phyloP scores from a whole-genome alignment of 2,113 vertebrate genomes.

The Upupa epops region DNA sequence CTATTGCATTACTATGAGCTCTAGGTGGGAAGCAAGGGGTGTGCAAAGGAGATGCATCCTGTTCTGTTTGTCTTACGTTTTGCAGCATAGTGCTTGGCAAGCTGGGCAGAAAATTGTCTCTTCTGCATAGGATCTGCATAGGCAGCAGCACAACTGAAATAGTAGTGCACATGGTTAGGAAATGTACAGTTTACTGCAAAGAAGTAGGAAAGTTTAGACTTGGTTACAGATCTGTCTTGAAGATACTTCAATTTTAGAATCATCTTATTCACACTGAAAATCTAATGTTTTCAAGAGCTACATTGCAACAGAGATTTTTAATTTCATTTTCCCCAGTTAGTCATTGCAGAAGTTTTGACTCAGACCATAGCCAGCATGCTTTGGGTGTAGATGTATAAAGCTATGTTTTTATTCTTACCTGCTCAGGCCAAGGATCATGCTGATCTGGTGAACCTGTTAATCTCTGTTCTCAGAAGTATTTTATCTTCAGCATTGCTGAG shows the following conservation, averaged over 20 bases:
- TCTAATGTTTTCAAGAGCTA: neutral
- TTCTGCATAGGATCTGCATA: neutral
- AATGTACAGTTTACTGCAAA: neutral
- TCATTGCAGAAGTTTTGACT: neutral
- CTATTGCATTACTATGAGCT: neutral
- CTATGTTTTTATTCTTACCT: neutral
- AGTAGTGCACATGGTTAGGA: neutral
- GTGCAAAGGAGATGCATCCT: neutral
- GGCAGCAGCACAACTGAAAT: neutral
- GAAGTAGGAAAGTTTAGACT: neutral
- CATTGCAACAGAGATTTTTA: neutral
- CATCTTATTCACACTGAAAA: neutral
- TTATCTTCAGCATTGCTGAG: neutral
- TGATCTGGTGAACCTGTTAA: neutral
- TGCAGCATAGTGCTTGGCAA: neutral
- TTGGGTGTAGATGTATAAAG: neutral
- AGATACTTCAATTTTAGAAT: neutral
- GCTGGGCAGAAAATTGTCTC: neutral
- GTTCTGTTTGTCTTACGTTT: neutral
- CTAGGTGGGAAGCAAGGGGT: neutral
- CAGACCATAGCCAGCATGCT: neutral
- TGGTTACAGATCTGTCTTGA: neutral
- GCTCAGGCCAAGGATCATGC: neutral
- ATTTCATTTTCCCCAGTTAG: neutral
- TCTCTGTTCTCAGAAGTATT: neutral